phyloP scores from a whole-genome alignment of 2,888 invertebrate species.

The Apoderus coryli region DNA sequence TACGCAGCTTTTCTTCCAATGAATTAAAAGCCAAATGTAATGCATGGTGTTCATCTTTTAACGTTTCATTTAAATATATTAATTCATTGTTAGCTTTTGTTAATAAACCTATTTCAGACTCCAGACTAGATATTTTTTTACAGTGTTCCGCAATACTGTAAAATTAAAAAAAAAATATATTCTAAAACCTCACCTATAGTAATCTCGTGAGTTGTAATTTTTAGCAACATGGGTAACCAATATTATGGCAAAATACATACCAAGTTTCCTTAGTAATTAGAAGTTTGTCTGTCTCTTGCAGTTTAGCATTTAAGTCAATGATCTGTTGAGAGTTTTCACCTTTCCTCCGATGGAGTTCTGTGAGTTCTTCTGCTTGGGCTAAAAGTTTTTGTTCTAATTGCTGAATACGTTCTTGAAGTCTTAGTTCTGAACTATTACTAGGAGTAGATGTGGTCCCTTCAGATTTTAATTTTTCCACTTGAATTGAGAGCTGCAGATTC shows the following conservation, averaged over 20 bases:
- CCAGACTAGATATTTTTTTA: constrained; percentile 47
- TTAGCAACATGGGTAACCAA: no score
- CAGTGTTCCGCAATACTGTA: constrained; percentile 38
- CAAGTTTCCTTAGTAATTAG: constrained; percentile 61
- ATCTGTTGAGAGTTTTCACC: constrained; percentile 91
- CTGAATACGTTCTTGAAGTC: constrained; percentile 40
- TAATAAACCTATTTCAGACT: constrained; percentile 60
- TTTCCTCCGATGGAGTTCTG: constrained; percentile 73
- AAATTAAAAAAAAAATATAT: constrained; percentile 6
- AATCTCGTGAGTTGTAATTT: no score
- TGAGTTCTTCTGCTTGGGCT: constrained; percentile 82
- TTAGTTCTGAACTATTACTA: constrained; percentile 21
- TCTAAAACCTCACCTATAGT: no score
- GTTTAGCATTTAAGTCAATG: constrained; percentile 70
- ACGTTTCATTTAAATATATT: constrained; percentile 71
- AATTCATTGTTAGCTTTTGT: constrained; percentile 58
- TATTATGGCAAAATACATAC: no score
- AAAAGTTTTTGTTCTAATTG: constrained; percentile 75
- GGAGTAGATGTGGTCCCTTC: constrained; percentile 33
- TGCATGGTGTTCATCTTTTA: constrained; percentile 90
- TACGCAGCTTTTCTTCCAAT: constrained; percentile 77
- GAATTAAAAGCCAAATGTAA: constrained; percentile 80
- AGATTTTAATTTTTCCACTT: constrained; percentile 65
- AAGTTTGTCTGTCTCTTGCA: constrained; percentile 73
- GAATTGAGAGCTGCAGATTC: constrained; percentile 72